phyloP scores from a whole-genome alignment of 2,888 invertebrate genomes.

The Rhagophthalmus giganteus region DNA sequence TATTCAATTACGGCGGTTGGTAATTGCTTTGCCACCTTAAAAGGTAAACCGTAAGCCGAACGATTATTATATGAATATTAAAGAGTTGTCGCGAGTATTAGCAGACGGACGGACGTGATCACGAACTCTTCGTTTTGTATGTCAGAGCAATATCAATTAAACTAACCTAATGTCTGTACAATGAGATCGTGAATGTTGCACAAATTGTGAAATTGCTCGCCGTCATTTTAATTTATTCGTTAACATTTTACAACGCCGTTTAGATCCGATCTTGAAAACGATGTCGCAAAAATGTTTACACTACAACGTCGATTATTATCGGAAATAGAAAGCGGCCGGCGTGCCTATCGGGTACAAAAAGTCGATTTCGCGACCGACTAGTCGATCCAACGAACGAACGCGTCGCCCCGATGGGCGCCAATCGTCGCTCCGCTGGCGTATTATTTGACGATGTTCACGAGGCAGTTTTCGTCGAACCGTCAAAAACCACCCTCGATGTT shows the following conservation, averaged over 20 bases:
- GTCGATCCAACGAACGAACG: too few species aligned
- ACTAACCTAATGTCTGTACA: slow-evolving; percentile 29
- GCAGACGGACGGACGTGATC: slow-evolving; percentile 30
- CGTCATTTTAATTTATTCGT: slow-evolving; percentile 29
- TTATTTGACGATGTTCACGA: too few species aligned
- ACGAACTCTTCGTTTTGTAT: slow-evolving; percentile 33
- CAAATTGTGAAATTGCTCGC: slow-evolving; percentile 33
- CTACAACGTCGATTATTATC: slow-evolving; percentile 19
- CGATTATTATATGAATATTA: slow-evolving; percentile 26
- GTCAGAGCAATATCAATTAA: slow-evolving; percentile 37
- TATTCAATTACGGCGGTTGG: slow-evolving; percentile 17
- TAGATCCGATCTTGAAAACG: slow-evolving; percentile 23
- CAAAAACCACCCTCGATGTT: too few species aligned
- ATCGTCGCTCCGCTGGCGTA: too few species aligned
- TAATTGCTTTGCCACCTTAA: slow-evolving; percentile 5
- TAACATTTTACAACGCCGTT: slow-evolving; percentile 26
- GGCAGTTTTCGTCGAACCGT: too few species aligned
- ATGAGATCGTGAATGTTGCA: slow-evolving; percentile 34
- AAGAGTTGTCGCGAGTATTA: slow-evolving; percentile 32
- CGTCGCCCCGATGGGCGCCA: too few species aligned
- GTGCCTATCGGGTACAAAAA: background rate
- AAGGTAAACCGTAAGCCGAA: slow-evolving; percentile 6
- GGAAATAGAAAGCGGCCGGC: slow-evolving; percentile 13
- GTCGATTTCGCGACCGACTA: background rate
- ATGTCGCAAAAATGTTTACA: slow-evolving; percentile 25